Percentiles rank a stretch among this genome's conserved stretches.
Evolutionary conservation across 2,797 vertebrate species (phyloP).

Genomic region (Podarcis lilfordi): DNA sequence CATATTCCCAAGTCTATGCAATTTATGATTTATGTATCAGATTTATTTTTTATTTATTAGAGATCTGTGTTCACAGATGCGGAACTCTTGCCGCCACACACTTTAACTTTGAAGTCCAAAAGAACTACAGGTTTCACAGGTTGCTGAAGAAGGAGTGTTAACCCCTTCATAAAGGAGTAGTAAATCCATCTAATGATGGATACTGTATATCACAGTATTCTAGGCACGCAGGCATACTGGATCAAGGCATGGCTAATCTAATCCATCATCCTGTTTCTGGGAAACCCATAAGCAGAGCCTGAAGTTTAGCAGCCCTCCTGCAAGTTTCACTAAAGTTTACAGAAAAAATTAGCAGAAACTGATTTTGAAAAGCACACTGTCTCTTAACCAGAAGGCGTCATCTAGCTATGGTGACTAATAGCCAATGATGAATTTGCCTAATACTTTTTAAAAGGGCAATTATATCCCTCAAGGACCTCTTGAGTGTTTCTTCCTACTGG

Average conservation of each 20-base stretch:
- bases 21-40: neutral
- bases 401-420: neutral
- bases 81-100: neutral
- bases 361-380: neutral
- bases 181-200: too few species aligned
- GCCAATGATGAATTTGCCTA: neutral
- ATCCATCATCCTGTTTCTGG: neutral
- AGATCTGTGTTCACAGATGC: neutral
- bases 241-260: neutral
- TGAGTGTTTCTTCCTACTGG: neutral
- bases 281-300: neutral
- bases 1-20: neutral
- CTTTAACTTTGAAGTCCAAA: neutral
- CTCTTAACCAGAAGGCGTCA: neutral
- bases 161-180: neutral
- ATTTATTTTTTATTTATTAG: neutral
- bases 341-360: neutral
- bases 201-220: too few species aligned
- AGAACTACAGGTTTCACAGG: neutral
- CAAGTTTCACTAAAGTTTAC: neutral
- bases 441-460: neutral
- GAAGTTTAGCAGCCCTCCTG: neutral
- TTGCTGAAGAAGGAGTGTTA: neutral
- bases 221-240: neutral
- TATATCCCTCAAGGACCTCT: neutral